These are phyloP conservation scores for Slavum lentiscoides DNA, from an alignment of 2,888 invertebrate species.

Conservation along the genomic window DNA sequence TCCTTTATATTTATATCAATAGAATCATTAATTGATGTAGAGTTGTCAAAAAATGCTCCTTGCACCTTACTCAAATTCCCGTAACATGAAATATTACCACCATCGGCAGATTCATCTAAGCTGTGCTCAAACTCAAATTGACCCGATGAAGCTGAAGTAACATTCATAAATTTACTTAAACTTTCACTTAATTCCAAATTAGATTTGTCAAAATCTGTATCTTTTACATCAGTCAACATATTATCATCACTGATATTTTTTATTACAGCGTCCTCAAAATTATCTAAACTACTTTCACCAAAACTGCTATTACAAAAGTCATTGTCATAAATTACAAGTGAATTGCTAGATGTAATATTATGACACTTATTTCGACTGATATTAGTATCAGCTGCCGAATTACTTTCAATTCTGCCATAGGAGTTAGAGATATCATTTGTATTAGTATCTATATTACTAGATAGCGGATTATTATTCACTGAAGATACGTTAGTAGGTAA, in stretches of 20 bases:
- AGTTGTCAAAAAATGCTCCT: background rate
- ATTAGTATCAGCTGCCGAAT: too few species aligned
- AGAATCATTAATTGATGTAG: background rate
- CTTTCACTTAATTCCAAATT: slow-evolving; percentile 3
- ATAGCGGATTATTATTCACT: too few species aligned
- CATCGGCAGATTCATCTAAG: background rate
- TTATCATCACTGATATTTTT: background rate
- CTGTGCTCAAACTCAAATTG: slow-evolving; percentile 23
- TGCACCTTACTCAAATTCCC: background rate
- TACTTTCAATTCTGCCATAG: too few species aligned
- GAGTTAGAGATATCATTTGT: too few species aligned
- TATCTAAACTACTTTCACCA: background rate
- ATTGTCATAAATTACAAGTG: too few species aligned
- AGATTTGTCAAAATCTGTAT: background rate
- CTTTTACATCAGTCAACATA: background rate
- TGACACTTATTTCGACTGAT: too few species aligned
- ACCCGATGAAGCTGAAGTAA: background rate
- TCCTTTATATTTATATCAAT: background rate
- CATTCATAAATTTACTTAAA: slow-evolving; percentile 16
- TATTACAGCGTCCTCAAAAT: too few species aligned
- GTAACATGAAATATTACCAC: background rate
- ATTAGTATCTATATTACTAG: too few species aligned
- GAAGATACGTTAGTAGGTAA: too few species aligned
- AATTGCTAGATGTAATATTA: too few species aligned
- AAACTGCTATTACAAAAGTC: too few species aligned